Percentiles rank a stretch among this genome's conserved stretches.
Conservation (phyloP, 2,797 vertebrate genomes). For the Pseudopleuronectes americanus region DNA sequence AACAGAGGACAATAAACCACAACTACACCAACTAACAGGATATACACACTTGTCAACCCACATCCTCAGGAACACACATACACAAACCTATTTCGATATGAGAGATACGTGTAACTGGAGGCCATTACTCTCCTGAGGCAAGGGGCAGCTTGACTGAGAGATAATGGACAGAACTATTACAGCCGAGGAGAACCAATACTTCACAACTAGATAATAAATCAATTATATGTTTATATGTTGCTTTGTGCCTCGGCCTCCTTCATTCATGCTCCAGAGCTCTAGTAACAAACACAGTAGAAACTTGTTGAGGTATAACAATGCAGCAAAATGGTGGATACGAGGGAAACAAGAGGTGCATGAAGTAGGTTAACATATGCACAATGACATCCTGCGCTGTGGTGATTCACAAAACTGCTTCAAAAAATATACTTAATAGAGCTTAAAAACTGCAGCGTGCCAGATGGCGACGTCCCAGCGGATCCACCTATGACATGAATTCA, state of each 20-base stretch:
- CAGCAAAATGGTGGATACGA: no score
- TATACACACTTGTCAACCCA: background rate
- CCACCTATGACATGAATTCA: slow-evolving; percentile 30
- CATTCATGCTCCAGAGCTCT: background rate
- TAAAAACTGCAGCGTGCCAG: slow-evolving; percentile 43
- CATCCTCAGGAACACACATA: slow-evolving; percentile 5
- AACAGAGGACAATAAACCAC: background rate
- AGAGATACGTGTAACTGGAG: slow-evolving; percentile 45
- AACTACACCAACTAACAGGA: background rate
- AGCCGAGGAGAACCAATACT: slow-evolving; percentile 44
- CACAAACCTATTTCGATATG: slow-evolving; percentile 37
- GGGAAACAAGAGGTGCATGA: background rate
- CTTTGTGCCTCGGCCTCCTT: slow-evolving; percentile 13
- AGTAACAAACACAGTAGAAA: slow-evolving; percentile 9
- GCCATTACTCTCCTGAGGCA: slow-evolving; percentile 59
- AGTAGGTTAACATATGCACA: slow-evolving; percentile 38
- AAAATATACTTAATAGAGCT: slow-evolving; percentile 29
- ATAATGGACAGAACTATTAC: slow-evolving; percentile 59
- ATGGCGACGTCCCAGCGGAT: slow-evolving; percentile 48
- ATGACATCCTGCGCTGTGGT: slow-evolving; percentile 1
- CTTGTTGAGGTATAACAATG: background rate
- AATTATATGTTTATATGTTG: slow-evolving; percentile 62
- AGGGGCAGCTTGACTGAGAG: slow-evolving; percentile 53
- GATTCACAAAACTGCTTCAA: slow-evolving; percentile 8
- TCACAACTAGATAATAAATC: slow-evolving; percentile 68